Evolutionary conservation across 2,888 invertebrate species (phyloP), one percentile per base, ranked within the genome.

Genomic region (Nomada fabriciana): DNA sequence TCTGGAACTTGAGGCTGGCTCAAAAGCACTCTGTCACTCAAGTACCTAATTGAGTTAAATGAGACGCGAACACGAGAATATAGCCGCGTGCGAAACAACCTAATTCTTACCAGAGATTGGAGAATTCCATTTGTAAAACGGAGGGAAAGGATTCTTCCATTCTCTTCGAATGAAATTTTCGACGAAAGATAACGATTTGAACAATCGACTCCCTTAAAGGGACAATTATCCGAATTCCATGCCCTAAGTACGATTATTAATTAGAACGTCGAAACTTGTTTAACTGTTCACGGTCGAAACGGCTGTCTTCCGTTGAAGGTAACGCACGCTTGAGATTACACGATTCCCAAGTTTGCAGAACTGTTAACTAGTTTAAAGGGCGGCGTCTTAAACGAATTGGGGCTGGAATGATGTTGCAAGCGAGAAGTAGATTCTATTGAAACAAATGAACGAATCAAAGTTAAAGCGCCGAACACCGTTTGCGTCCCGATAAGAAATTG

Each of bases 21-120:
- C 60, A 78, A 73, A 76, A 52, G 77, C 77, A 67, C 60, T 67
- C 20, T 64, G 59, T 67, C 65, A 29, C 76, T 76, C 53, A 61
- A 67, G 76, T 9, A 15, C 7, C 15, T 76, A 76, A 78, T 78
- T 53, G 42, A 53, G 76, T 76, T 77, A 52, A 76, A 60, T 29
- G 52, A 60, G 25, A 20, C 63, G 29, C 18, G 52, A 18, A 43
- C 60, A 52, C 50, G 29, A n/a, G 61, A 71, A 65, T 18, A 76
- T 15, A 61, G 13, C 11, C 47, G 13, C 23, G 29, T 3, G 29
- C 4, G n/a, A 23, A 36, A 42, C 43, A 60, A 59, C 23, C 64
- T 50, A 18, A 53, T 76, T 42, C 20, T 36, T 36, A 25, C 13
- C 42, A 43, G 13, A 13, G 25, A 47, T 36, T 25, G 59, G n/a